These are phyloP conservation scores for Orthosia incerta DNA, from an alignment of 2,888 invertebrate species.

Conservation along the genomic window DNA sequence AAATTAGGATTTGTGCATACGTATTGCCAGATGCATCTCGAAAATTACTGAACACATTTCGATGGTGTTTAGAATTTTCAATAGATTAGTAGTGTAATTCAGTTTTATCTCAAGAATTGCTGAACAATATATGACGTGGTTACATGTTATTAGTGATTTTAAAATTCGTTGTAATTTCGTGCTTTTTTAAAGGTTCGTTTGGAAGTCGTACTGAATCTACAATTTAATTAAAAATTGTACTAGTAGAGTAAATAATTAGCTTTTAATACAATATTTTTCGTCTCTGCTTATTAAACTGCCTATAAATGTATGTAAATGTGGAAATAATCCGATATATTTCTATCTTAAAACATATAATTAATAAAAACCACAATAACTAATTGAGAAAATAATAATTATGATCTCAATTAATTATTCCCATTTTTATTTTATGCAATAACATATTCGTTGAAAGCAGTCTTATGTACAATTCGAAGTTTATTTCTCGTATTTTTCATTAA, in stretches of 20 bases:
- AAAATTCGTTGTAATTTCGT: constrained; percentile 22
- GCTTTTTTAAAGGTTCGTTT: constrained; percentile 10
- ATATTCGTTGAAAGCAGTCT: constrained; percentile 72
- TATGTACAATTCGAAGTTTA: constrained; percentile 60
- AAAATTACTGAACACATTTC: constrained; percentile 20
- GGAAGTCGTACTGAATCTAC: constrained; percentile 56
- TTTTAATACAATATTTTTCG: not conserved
- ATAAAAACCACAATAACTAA: constrained; percentile 45
- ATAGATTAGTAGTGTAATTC: not conserved
- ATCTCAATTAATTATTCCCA: no score
- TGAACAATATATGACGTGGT: not conserved
- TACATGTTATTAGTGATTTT: not conserved
- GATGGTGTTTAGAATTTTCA: not conserved
- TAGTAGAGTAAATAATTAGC: constrained; percentile 35
- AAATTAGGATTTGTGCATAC: not conserved
- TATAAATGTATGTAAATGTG: constrained; percentile 11
- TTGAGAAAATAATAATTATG: constrained; percentile 8
- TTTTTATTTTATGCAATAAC: constrained; percentile 15
- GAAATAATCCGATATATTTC: constrained; percentile 22
- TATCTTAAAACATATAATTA: constrained; percentile 11
- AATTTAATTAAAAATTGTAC: constrained; percentile 63
- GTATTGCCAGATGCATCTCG: constrained; percentile 10
- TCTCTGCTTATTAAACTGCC: not conserved
- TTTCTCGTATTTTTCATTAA: not conserved
- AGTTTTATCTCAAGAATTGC: constrained; percentile 17